A percentile compares a stretch with the other conserved stretches of the same genome.
Evolutionary conservation across 2,113 vertebrate genomes (phyloP).

Genomic region (Leucopsar rothschildi): DNA sequence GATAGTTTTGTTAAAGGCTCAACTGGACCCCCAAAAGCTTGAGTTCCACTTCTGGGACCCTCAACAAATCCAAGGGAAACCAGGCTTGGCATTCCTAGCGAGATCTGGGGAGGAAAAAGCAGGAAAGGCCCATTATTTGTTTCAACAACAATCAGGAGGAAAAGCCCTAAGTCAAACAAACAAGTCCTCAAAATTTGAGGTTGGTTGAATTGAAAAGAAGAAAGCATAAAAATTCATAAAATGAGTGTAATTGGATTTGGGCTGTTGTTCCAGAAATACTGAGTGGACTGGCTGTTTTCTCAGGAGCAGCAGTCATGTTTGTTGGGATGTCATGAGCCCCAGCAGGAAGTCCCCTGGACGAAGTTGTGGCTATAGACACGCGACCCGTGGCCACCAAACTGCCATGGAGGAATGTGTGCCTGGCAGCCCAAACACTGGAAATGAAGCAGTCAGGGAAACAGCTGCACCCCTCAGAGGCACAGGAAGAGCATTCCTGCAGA

Average conservation of each 20-base stretch:
- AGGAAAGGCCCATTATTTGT: neutral
- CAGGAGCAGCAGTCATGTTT: neutral
- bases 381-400: rapidly evolving
- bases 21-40: neutral
- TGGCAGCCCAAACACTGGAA: neutral
- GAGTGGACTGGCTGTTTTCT: neutral
- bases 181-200: neutral
- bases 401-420: rapidly evolving
- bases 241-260: neutral
- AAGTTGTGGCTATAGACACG: neutral
- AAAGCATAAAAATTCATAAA: neutral
- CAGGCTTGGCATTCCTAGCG: neutral
- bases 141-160: neutral
- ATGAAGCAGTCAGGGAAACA: neutral
- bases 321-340: rapidly evolving
- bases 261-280: neutral
- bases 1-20: neutral
- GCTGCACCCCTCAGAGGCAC: neutral
- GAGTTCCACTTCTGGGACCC: neutral
- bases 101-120: neutral
- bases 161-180: neutral
- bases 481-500: neutral
- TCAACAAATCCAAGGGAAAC: neutral
- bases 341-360: neutral
- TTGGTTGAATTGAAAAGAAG: neutral